These are phyloP conservation scores for Hyperoplus immaculatus DNA, from an alignment of 2,797 vertebrate species.

Conservation along the genomic window DNA sequence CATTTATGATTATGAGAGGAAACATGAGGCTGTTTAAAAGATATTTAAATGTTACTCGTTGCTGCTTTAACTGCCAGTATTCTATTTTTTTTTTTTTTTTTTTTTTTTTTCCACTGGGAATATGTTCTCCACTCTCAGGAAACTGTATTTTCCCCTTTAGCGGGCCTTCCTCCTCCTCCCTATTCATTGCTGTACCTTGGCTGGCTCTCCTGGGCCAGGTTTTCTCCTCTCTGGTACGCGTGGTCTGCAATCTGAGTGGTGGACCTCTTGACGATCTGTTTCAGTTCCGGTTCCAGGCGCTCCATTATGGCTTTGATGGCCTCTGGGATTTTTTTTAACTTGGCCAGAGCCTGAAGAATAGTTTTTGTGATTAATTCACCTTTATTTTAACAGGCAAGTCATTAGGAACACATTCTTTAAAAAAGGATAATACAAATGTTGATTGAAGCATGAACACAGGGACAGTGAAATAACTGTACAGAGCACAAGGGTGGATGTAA, in stretches of 20 bases:
- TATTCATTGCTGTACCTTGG: conserved; percentile 85
- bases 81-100: conserved; percentile 1
- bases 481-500: background rate
- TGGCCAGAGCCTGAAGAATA: conserved; percentile 90
- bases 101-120: background rate
- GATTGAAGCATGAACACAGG: background rate
- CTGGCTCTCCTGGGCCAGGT: conserved; percentile 91
- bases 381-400: too few species aligned
- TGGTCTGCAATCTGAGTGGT: conserved; percentile 98
- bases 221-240: conserved; percentile 95
- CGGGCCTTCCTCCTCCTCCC: background rate
- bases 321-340: conserved; percentile 96
- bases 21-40: too few species aligned
- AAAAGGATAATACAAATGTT: conserved; percentile 11
- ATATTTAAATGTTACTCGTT: too few species aligned
- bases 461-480: background rate
- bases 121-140: conserved; percentile 11
- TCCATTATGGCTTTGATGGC: conserved; percentile 96
- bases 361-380: too few species aligned
- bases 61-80: conserved; percentile 26
- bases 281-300: conserved; percentile 94
- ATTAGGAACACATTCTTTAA: too few species aligned
- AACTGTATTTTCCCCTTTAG: conserved; percentile 11
- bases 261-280: conserved; percentile 97
- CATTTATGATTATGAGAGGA: too few species aligned